Base-by-base conservation (phyloP, 2,113 vertebrate species). In the Ageneiosus marmoratus region DNA sequence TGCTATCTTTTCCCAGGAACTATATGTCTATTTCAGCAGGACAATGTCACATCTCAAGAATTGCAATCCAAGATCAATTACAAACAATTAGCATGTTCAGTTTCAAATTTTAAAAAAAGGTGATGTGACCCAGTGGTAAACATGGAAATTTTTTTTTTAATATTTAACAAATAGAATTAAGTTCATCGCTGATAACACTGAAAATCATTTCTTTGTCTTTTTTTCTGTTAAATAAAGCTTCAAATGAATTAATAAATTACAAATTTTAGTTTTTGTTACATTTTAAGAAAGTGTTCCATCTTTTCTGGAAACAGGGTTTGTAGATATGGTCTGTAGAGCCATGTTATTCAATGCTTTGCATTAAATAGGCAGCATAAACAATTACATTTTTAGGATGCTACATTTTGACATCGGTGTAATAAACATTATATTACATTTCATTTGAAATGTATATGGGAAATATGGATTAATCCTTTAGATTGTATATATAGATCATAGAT, bases 261-360 rank as follows among this genome's bases (percentile, higher is more conserved):
- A 41, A 5, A 41, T 41, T 41, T 41, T 41, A 41, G 2, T 41
- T 41, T 41, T 41, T 41, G 5, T 3, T 41, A 5, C 37, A 41
- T 41, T 41, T 41, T 41, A 41, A 41, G 37, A 41, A 41, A 41
- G 37, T 41, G 37, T 41, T 41, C 37, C 37, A 41, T n/a, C n/a
- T n/a, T n/a, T n/a, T n/a, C n/a, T n/a, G n/a, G n/a, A n/a, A n/a
- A 41, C 5, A 5, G 2, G 37, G 37, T 41, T 58, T 63, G 37
- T 58, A 65, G 50, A 81, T 81, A 51, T 83, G 53, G 29, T 48
- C 53, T 80, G 69, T 76, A 73, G 13, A 73, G n/a, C 22, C 41
- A 44, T 44, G 48, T 80, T 83, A 58, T 27, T 77, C 41, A 83
- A 37, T 11, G 65, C 18, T 50, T 58, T n/a, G n/a, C 69, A 53